Evolutionary conservation across 2,113 vertebrate species (phyloP).

Genomic region (Leptobrachium leishanense): DNA sequence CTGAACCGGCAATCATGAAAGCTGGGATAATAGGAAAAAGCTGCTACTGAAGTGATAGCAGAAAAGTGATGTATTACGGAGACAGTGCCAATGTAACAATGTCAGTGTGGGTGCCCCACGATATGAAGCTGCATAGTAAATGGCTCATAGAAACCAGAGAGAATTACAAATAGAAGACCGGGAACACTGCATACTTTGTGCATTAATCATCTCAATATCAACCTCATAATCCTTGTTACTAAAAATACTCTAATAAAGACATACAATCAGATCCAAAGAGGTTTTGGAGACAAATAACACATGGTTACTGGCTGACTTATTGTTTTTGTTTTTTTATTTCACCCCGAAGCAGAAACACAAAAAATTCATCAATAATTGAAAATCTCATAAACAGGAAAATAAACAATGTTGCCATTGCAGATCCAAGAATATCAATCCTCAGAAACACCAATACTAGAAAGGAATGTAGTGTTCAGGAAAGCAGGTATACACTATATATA

Average conservation of each 20-base stretch:
- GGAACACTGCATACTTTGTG: background rate
- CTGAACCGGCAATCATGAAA: background rate
- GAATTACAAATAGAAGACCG: background rate
- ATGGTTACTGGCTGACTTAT: background rate
- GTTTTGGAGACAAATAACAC: background rate
- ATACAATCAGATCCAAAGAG: background rate
- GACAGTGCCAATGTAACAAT: background rate
- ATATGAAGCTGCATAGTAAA: background rate
- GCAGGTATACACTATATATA: background rate
- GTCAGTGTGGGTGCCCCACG: background rate
- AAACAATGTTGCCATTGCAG: background rate
- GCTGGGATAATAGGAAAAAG: conserved; percentile 6
- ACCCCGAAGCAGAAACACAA: background rate
- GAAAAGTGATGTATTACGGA: conserved; percentile 4
- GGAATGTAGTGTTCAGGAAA: background rate
- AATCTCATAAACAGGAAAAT: conserved; percentile 11
- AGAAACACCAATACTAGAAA: background rate
- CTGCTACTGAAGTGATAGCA: background rate
- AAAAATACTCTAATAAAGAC: background rate
- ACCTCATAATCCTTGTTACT: background rate
- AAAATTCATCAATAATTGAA: conserved; percentile 22
- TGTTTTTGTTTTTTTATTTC: conserved; percentile 3
- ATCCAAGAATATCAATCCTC: background rate
- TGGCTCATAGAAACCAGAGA: background rate
- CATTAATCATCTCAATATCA: conserved; percentile 3